Base-by-base conservation (phyloP, 1,140 invertebrate genomes). In the Pseudobourletiella spinata region DNA sequence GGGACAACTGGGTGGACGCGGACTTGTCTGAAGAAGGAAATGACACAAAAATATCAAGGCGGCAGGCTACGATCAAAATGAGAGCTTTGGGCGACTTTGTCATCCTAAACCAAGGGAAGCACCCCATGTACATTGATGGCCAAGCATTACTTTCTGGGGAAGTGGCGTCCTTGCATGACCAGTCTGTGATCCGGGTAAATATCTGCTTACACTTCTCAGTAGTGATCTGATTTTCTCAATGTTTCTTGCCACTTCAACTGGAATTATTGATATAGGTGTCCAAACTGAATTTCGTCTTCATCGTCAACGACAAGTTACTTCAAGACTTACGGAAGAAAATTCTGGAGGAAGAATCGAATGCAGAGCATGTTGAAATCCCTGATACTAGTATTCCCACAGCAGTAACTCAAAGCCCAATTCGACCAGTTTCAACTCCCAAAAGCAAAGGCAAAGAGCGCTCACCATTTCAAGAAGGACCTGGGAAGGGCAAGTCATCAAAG, bases 41-140 rank as follows among this genome's bases (percentile, higher is more conserved):
- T 26, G 83, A 88, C 0, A 84, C 84, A 69, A 91, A 91, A 78
- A 84, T 94, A 26, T 93, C 89, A 0, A 78, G 90, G 39, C 79
- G 85, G 61, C 91, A 95, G 76, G 91, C 86, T 14, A 88, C 91
- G 1, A 94, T 95, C 61, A 87, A 92, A 55, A 78, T 98, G 50
- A 78, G 88, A 59, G 91, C 90, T 73, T 94, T 87, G 71, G 94
- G 93, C 0, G 93, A 98, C 72, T 98, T 98, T 75, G 89, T 91
- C 70, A 80, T 98, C 59, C 85, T 87, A 2, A 97, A 95, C 61
- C 90, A 96, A 74, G 95, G 94, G n/a, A 95, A 95, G 73, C 75
- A 94, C 64, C 86, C 92, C 0, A 89, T 98, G 66, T 95, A 89
- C 75, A 88, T 98, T 3, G 92, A 98, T 74, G 91, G 93, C 2